Conservation (phyloP, 2,113 vertebrate genomes). For the Neomonachus schauinslandi region DNA sequence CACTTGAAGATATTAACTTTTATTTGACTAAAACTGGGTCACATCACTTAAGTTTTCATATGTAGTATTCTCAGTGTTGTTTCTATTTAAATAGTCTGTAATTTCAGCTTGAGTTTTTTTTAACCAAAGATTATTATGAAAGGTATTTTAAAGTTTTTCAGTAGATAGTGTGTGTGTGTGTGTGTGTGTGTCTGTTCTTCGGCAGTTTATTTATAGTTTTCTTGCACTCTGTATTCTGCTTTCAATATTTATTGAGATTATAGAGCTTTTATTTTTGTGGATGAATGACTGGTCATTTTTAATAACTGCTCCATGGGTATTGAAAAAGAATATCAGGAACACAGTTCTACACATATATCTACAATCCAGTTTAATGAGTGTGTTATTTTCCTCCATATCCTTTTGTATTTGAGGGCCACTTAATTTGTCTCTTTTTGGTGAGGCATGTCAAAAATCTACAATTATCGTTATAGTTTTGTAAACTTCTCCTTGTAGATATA, state of each 20-base stretch:
- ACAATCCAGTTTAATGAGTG: neutral
- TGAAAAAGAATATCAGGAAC: neutral
- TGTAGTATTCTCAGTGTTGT: neutral
- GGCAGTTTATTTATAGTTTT: neutral
- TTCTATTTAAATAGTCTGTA: neutral
- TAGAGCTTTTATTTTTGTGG: neutral
- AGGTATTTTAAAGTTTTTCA: neutral
- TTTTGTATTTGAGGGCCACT: neutral
- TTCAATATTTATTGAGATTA: neutral
- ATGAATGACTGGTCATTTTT: slow-evolving; percentile 13
- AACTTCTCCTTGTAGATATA: neutral
- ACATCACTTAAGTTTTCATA: neutral
- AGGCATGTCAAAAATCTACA: neutral
- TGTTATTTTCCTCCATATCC: neutral
- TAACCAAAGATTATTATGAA: neutral
- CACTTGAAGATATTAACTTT: neutral
- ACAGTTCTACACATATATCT: neutral
- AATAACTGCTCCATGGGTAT: neutral
- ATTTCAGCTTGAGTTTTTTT: slow-evolving; percentile 51
- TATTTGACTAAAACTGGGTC: neutral
- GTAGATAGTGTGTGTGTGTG: neutral
- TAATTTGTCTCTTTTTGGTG: slow-evolving; percentile 14
- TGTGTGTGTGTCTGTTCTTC: neutral
- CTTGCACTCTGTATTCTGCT: neutral
- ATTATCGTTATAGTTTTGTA: neutral